phyloP scores from a whole-genome alignment of 35 echinoderm and acorn worm species.

The Diadema setosum region DNA sequence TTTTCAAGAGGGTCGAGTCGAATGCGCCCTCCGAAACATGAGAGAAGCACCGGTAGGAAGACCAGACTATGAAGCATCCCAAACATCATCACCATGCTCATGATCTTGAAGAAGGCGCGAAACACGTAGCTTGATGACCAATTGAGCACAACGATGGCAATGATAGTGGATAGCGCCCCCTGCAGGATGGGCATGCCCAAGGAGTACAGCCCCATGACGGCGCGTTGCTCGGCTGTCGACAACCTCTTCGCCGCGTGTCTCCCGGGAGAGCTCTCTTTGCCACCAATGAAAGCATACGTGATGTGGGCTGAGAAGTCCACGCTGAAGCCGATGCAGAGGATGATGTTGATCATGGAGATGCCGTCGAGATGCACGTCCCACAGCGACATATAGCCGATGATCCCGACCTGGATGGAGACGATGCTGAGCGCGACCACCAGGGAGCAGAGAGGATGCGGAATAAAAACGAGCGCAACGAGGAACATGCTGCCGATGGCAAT shows the following conservation, averaged over 20 bases:
- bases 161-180: constrained; percentile 80
- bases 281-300: constrained; percentile 77
- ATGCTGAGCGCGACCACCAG: constrained; percentile 71
- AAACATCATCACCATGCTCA: constrained; percentile 86
- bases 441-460: constrained; percentile 79
- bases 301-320: constrained; percentile 97
- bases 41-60: constrained; percentile 78
- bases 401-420: constrained; percentile 71
- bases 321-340: constrained; percentile 98
- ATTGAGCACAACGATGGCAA: constrained; percentile 52
- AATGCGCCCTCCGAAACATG: constrained; percentile 1
- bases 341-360: constrained; percentile 99
- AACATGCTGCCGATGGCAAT: constrained; percentile 85
- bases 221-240: background rate
- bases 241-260: background rate
- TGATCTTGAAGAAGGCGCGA: constrained; percentile 81
- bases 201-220: constrained; percentile 67
- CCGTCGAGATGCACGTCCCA: constrained; percentile 78
- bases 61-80: constrained; percentile 84
- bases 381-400: constrained; percentile 90
- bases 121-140: constrained; percentile 81
- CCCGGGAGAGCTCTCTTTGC: background rate
- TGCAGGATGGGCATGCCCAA: constrained; percentile 86
- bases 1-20: too few relatives aligned
- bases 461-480: constrained; percentile 68